Conservation (phyloP, 2,113 vertebrate genomes). For the Gallinago jamesoni region DNA sequence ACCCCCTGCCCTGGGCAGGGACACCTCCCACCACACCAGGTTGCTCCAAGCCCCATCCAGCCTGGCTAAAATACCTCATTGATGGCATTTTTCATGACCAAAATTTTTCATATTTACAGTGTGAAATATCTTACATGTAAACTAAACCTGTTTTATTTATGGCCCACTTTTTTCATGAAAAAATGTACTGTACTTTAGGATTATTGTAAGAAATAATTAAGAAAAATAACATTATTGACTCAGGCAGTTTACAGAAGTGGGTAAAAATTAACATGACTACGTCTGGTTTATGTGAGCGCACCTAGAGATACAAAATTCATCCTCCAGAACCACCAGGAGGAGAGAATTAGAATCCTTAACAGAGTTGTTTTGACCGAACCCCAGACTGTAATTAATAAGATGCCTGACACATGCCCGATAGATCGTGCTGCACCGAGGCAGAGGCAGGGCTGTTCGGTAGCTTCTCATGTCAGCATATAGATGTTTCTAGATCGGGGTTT, state of each 20-base stretch:
- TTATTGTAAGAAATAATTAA: neutral
- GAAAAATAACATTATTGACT: neutral
- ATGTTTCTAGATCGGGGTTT: neutral
- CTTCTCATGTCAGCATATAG: neutral
- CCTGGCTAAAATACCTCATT: neutral
- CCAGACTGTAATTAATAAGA: neutral
- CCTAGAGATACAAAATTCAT: neutral
- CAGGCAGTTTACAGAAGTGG: neutral
- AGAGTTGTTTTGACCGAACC: neutral
- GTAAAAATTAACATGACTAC: neutral
- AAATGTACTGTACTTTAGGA: neutral
- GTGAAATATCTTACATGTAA: neutral
- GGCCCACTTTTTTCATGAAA: neutral
- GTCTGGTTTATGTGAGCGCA: neutral
- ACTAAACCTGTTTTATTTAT: neutral
- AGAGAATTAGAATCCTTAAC: neutral
- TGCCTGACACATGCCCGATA: too few relatives aligned
- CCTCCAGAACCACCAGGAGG: neutral
- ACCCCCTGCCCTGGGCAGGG: too few relatives aligned
- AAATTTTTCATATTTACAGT: neutral
- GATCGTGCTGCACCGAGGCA: neutral
- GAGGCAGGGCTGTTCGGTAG: neutral
- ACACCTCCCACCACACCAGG: too few relatives aligned
- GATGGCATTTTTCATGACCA: neutral
- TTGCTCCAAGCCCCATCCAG: too few relatives aligned